A percentile compares a stretch with the other conserved stretches of the same genome.
phyloP scores from a whole-genome alignment of 2,888 invertebrate species.

The Sympetrum striolatum region DNA sequence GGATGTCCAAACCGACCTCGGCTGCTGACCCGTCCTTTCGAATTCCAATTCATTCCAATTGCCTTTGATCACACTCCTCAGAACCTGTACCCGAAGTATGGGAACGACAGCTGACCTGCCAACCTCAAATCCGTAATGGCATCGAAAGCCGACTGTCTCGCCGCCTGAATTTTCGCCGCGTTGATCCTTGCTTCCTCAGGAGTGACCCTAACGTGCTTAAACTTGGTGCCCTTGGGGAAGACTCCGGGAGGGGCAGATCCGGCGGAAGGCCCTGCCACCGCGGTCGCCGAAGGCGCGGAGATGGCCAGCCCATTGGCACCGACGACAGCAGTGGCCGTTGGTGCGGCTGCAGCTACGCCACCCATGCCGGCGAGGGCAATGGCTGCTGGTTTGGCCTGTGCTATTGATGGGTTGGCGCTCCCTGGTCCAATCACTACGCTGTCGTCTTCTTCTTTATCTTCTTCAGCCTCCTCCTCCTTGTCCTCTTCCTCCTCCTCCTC shows the following conservation, averaged over 20 bases:
- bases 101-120: not conserved
- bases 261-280: slow-evolving; percentile 60
- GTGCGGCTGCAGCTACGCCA: slow-evolving; percentile 62
- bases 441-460: slow-evolving; percentile 51
- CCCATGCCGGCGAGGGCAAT: slow-evolving; percentile 62
- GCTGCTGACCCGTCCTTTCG: too few species aligned
- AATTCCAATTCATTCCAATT: not conserved
- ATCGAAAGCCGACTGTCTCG: not conserved
- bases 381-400: slow-evolving; percentile 62
- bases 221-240: not conserved
- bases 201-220: not conserved
- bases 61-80: not conserved
- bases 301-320: slow-evolving; percentile 62
- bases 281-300: slow-evolving; percentile 63
- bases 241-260: slow-evolving; percentile 48
- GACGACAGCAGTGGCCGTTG: slow-evolving; percentile 60
- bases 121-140: not conserved
- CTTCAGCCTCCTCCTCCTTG: slow-evolving; percentile 57
- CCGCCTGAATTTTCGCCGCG: not conserved
- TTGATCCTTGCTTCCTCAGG: slow-evolving; percentile 32
- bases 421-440: slow-evolving; percentile 38
- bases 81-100: not conserved
- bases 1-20: too few species aligned
- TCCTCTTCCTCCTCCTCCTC: slow-evolving; percentile 49
- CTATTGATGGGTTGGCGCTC: slow-evolving; percentile 57